phyloP scores from a whole-genome alignment of 2,888 invertebrate genomes.

The Agrypnus murinus region DNA sequence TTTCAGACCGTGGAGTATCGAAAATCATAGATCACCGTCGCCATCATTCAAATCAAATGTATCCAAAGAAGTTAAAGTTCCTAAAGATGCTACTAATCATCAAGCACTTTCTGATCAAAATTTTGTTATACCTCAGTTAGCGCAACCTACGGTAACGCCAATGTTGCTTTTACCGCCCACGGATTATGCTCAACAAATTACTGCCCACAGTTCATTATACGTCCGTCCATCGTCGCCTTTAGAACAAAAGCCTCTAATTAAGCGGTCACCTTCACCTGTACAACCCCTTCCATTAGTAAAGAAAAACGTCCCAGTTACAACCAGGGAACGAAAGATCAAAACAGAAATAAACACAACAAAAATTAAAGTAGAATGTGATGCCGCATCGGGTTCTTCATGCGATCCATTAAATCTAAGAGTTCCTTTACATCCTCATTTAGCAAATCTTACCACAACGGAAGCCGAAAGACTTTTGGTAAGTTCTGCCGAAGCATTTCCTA shows the following conservation, averaged over 20 bases:
- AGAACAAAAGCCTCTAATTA: slow-evolving; percentile 51
- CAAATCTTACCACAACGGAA: slow-evolving; percentile 60
- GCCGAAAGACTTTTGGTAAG: slow-evolving; percentile 63
- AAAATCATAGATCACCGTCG: slow-evolving; percentile 30
- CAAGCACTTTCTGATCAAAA: slow-evolving; percentile 30
- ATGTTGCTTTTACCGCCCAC: slow-evolving; percentile 15
- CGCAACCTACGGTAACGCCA: slow-evolving; percentile 20
- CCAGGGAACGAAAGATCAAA: slow-evolving; percentile 33
- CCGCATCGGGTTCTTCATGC: slow-evolving; percentile 53
- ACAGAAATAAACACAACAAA: slow-evolving; percentile 38
- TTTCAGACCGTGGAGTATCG: slow-evolving; percentile 80
- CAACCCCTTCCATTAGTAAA: slow-evolving; percentile 50
- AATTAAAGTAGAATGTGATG: slow-evolving; percentile 45
- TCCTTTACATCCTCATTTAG: slow-evolving; percentile 63
- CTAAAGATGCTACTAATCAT: slow-evolving; percentile 26
- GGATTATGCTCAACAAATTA: slow-evolving; percentile 52
- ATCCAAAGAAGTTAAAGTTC: slow-evolving; percentile 38
- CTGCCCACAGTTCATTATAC: slow-evolving; percentile 54
- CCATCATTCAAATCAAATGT: slow-evolving; percentile 13
- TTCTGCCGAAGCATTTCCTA: slow-evolving; percentile 65
- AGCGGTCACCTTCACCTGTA: slow-evolving; percentile 61
- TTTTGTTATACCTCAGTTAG: slow-evolving; percentile 38
- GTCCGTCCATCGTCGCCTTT: slow-evolving; percentile 61
- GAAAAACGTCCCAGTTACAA: slow-evolving; percentile 18
- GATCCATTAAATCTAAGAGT: slow-evolving; percentile 65